Percentiles rank a stretch among this genome's conserved stretches.
phyloP scores from a whole-genome alignment of 2,113 vertebrate genomes.

The Solea senegalensis region DNA sequence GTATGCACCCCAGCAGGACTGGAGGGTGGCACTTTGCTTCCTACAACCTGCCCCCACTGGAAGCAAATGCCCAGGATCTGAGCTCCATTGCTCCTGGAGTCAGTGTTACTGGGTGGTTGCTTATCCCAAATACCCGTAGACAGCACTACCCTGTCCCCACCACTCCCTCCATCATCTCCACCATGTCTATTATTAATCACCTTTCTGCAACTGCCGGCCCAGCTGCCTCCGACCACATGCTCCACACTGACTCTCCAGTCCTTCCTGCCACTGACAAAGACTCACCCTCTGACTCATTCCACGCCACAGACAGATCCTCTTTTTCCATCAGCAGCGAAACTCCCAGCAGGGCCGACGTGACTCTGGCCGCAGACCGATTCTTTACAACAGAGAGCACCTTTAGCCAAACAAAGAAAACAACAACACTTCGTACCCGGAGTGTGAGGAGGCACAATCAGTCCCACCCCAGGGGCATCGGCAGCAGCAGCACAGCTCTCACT shows the following conservation, averaged over 20 bases:
- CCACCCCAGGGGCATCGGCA: conserved; percentile 23
- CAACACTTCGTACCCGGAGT: conserved; percentile 78
- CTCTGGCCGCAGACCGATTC: conserved; percentile 37
- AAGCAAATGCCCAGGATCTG: conserved; percentile 42
- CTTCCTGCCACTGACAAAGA: conserved; percentile 15
- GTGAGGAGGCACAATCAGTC: conserved; percentile 76
- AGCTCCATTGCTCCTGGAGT: conserved; percentile 42
- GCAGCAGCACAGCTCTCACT: conserved; percentile 13
- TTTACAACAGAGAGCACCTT: conserved; percentile 54
- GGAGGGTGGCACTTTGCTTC: conserved; percentile 76
- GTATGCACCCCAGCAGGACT: conserved; percentile 42
- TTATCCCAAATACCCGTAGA: conserved; percentile 28
- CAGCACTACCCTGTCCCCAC: conserved; percentile 8
- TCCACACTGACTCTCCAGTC: conserved; percentile 25
- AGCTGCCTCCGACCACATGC: conserved; percentile 11
- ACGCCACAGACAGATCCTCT: conserved; percentile 23
- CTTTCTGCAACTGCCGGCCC: conserved; percentile 6
- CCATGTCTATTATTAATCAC: conserved; percentile 18
- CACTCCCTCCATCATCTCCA: too few species aligned
- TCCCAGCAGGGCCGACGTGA: conserved; percentile 7
- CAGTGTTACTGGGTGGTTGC: conserved; percentile 55
- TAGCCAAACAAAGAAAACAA: conserved; percentile 69
- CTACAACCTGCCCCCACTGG: conserved; percentile 68
- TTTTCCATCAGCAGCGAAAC: conserved; percentile 23
- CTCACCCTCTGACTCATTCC: conserved; percentile 22